Base-by-base conservation (phyloP, 2,888 invertebrate genomes). In the Hyposoter dolosus region DNA sequence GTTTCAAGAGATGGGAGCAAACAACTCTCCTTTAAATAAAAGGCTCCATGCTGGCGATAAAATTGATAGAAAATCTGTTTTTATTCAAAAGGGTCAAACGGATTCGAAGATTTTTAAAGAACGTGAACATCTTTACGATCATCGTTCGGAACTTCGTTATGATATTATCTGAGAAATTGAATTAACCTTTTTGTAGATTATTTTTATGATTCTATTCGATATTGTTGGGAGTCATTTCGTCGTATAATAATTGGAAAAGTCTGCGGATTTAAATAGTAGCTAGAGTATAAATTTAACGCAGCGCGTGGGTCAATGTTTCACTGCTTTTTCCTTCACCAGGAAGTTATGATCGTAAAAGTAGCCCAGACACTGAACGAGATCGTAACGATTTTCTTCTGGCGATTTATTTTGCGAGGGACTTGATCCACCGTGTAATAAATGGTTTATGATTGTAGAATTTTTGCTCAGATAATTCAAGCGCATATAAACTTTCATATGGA, bases 1-100 rank as follows among this genome's bases (percentile, higher is more conserved):
- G 53, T 56, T 75, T 45, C 47, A 76, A 43, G 15, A 40, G 56
- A 71, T 81, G 43, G 65, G 60, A 80, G 77, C 76, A 81, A 84
- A 71, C 76, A 72, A 5, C 28, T 40, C 23, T 10, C 9, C 32
- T 77, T 53, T 4, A 35, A 35, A 35, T 35, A 35, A 65, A 40
- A 50, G 28, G 15, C 28, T 71, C 15, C 28, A 71, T 47, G 32
- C 23, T 50, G 28, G 28, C 28, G 28, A 45, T 50, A 32, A 71
- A 23, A 71, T 50, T 71, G 12, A 60, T 60, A 4, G 60, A 28
- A 15, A 60, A 60, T 60, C 28, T 60, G 28, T 28, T 28, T 60
- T 60, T 60, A 60, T 12, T 60, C 1, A 28, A 28, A 60, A 60
- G 12, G 60, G 28, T 60, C 10, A 60, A 35, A 35, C 1, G 28